Evolutionary conservation across 1,140 invertebrate genomes (phyloP).

Genomic region (Rhopalosiphum padi): DNA sequence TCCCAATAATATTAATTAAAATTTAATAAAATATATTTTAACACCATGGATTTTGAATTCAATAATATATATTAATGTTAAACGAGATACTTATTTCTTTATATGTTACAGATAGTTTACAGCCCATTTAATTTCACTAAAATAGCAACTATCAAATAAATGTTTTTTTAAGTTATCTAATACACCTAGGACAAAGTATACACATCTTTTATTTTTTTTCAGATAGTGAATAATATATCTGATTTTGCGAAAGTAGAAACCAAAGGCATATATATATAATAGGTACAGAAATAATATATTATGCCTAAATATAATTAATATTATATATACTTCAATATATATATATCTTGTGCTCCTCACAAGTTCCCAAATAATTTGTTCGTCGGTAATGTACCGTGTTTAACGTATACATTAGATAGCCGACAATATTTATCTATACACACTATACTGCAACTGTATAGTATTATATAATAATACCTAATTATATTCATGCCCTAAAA

Average conservation of each 20-base stretch:
- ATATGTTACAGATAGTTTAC: neutral
- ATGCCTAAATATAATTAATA: neutral
- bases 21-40: neutral
- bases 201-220: neutral
- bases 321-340: neutral
- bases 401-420: neutral
- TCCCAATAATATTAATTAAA: neutral
- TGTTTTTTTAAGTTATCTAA: neutral
- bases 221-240: neutral
- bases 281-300: neutral
- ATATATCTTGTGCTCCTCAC: neutral
- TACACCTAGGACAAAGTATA: neutral
- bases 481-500: constrained; percentile 37
- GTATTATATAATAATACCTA: neutral
- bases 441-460: neutral
- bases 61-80: neutral
- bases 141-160: neutral
- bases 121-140: neutral
- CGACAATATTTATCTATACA: neutral
- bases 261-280: neutral
- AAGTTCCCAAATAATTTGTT: neutral
- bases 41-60: neutral
- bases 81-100: neutral
- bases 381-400: constrained; percentile 41
- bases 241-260: constrained; percentile 31